phyloP scores from a whole-genome alignment of 2,888 invertebrate species.

The Diarsia brunnea region DNA sequence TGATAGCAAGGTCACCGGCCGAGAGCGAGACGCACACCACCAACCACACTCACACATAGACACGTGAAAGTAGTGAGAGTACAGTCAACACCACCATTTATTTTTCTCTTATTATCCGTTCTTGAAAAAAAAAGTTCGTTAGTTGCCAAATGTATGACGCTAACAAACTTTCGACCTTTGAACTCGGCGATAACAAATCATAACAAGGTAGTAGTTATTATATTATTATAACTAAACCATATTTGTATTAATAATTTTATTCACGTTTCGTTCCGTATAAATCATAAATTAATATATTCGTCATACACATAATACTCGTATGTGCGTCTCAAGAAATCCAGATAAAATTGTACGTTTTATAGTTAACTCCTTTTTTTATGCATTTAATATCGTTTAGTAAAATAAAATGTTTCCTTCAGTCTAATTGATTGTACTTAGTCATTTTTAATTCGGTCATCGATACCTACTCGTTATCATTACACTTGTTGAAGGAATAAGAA shows the following conservation, averaged over 20 bases:
- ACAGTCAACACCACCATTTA: constrained; percentile 74
- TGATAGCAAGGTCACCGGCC: constrained; percentile 91
- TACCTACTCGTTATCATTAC: not conserved
- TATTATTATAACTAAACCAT: constrained; percentile 17
- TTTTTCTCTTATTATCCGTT: constrained; percentile 31
- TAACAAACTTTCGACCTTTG: constrained; percentile 60
- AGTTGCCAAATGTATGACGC: constrained; percentile 42
- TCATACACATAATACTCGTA: constrained; percentile 21
- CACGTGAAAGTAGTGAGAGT: constrained; percentile 89
- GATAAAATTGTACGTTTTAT: constrained; percentile 30
- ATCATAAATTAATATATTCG: constrained; percentile 27
- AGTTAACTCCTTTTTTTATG: not conserved
- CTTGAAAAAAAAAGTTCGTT: constrained; percentile 16
- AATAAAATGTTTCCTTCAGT: not conserved
- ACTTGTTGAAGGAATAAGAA: constrained; percentile 39
- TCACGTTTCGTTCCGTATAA: constrained; percentile 15
- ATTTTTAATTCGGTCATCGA: constrained; percentile 2
- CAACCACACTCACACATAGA: constrained; percentile 69
- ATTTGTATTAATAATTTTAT: constrained; percentile 24
- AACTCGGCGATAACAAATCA: constrained; percentile 50
- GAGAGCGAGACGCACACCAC: constrained; percentile 82
- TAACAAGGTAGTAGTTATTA: constrained; percentile 50
- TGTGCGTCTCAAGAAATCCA: constrained; percentile 9
- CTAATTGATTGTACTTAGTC: constrained; percentile 16
- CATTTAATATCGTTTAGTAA: not conserved